Conservation (phyloP, 2,797 vertebrate genomes). For the Sebastes variabilis region DNA sequence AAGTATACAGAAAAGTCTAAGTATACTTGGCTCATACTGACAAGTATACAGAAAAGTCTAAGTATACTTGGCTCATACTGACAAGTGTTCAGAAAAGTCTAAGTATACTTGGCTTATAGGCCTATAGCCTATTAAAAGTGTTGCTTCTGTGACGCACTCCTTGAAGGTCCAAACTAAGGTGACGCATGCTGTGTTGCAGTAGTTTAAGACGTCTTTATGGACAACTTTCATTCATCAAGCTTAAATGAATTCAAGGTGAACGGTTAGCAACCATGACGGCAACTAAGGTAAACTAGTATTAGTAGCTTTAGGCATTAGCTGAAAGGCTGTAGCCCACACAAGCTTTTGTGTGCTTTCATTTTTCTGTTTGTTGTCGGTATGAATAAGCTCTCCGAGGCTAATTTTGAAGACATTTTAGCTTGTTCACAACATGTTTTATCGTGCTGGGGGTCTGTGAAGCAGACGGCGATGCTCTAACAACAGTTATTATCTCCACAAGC, state of each 20-base stretch:
- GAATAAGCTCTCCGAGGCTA: not conserved
- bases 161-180: not conserved
- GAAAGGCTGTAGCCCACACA: not conserved
- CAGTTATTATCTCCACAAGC: conserved; percentile 43
- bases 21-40: too few relatives aligned
- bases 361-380: conserved; percentile 4
- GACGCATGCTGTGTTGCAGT: not conserved
- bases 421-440: conserved; percentile 35
- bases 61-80: too few relatives aligned
- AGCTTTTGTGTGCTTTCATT: conserved; percentile 8
- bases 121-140: too few relatives aligned
- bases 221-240: not conserved
- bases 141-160: not conserved
- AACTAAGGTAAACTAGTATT: not conserved
- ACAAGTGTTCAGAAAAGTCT: too few relatives aligned
- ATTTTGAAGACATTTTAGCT: conserved; percentile 13
- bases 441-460: conserved; percentile 7
- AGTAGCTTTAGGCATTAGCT: not conserved
- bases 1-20: too few relatives aligned
- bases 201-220: not conserved
- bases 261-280: not conserved
- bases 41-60: too few relatives aligned
- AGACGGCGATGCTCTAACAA: conserved; percentile 30
- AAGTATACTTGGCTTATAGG: too few relatives aligned
- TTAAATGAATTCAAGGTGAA: not conserved